These are phyloP conservation scores for Coelogynopora nodosa DNA, from an alignment of 2,888 invertebrate species.

Conservation along the genomic window DNA sequence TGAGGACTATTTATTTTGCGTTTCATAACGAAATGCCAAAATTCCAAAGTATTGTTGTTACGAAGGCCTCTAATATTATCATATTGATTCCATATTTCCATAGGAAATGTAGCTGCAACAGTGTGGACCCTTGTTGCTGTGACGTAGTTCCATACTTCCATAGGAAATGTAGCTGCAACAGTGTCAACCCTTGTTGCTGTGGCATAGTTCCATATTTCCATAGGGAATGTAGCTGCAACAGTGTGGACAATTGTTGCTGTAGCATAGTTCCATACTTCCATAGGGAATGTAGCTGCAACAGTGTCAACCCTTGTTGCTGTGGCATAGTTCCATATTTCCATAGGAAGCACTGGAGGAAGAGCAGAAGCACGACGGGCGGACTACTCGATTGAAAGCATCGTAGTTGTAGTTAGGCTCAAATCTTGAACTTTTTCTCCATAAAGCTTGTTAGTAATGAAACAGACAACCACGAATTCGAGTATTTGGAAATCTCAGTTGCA, in stretches of 20 bases:
- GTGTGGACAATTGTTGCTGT: too few relatives aligned
- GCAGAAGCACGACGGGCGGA: not conserved
- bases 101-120: not conserved
- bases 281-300: not conserved
- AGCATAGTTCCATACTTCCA: not conserved
- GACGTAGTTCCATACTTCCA: not conserved
- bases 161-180: not conserved
- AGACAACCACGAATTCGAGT: conserved; percentile 22
- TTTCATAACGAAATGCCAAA: not conserved
- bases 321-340: too few relatives aligned
- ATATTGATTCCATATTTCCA: not conserved
- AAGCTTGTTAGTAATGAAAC: not conserved
- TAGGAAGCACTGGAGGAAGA: not conserved
- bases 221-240: not conserved
- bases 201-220: not conserved
- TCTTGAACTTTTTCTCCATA: conserved; percentile 31
- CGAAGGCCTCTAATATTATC: not conserved
- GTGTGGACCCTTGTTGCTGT: too few relatives aligned
- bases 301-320: not conserved
- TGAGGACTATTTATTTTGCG: not conserved
- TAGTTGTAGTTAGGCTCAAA: not conserved
- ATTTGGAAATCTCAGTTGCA: conserved; percentile 24
- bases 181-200: too few relatives aligned
- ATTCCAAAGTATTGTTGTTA: not conserved
- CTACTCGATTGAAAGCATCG: not conserved